Evolutionary conservation across 2,797 vertebrate genomes (phyloP).

Genomic region (Sebastes alutus): DNA sequence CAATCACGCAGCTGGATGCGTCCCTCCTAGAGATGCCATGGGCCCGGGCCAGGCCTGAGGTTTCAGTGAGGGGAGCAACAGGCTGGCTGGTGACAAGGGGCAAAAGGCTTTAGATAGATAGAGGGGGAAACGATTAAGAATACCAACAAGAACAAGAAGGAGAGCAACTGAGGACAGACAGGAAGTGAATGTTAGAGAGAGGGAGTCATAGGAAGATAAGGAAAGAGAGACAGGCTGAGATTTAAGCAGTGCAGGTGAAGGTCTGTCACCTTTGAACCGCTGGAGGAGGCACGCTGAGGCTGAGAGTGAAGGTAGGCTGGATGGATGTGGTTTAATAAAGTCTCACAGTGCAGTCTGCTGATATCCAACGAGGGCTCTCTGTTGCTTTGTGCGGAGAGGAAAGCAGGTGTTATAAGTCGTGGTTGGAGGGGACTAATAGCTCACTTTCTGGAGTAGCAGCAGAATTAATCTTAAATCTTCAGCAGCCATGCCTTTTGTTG

Average conservation of each 20-base stretch:
- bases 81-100: slow-evolving; percentile 68
- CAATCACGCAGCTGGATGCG: slow-evolving; percentile 68
- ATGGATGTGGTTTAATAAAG: slow-evolving; percentile 25
- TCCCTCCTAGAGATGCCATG: slow-evolving; percentile 65
- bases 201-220: neutral
- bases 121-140: slow-evolving; percentile 13
- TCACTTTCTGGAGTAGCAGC: slow-evolving; percentile 6
- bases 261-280: slow-evolving; percentile 47
- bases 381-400: neutral
- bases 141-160: slow-evolving; percentile 19
- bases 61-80: slow-evolving; percentile 75
- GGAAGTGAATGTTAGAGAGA: neutral
- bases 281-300: slow-evolving; percentile 42
- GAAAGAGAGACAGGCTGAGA: slow-evolving; percentile 21
- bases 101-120: slow-evolving; percentile 50
- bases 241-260: slow-evolving; percentile 49
- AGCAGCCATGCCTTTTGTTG: neutral
- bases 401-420: neutral
- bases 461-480: neutral
- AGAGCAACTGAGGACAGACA: slow-evolving; percentile 15
- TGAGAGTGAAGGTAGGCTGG: slow-evolving; percentile 60
- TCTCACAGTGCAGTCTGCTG: neutral
- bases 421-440: neutral
- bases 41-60: slow-evolving; percentile 57
- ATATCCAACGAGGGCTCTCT: neutral